phyloP scores from a whole-genome alignment of 1,140 invertebrate genomes.

The Magallana gigas region DNA sequence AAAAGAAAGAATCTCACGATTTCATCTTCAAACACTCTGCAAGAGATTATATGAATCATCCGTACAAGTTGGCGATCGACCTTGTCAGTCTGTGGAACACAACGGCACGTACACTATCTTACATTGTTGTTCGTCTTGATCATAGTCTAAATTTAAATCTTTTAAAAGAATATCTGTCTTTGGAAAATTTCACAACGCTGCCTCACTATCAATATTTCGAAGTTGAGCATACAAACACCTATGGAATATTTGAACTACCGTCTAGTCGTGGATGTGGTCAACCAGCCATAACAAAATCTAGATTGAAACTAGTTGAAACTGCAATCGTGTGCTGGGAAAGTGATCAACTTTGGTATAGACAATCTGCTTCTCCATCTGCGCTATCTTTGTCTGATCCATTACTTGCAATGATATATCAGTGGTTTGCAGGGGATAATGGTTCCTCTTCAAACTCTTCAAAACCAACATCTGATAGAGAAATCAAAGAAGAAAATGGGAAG shows the following conservation, averaged over 20 bases:
- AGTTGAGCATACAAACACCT: background rate
- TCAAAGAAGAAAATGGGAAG: background rate
- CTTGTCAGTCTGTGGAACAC: slow-evolving; percentile 48
- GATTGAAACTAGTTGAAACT: background rate
- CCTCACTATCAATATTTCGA: slow-evolving; percentile 44
- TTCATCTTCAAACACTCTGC: slow-evolving; percentile 1
- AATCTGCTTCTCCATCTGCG: background rate
- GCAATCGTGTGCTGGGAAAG: background rate
- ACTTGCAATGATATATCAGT: slow-evolving; percentile 11
- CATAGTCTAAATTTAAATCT: background rate
- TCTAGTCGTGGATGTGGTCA: slow-evolving; percentile 3
- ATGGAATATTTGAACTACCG: slow-evolving; percentile 28
- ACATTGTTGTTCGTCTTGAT: slow-evolving; percentile 24
- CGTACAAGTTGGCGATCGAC: slow-evolving; percentile 19
- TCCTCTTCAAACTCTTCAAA: background rate
- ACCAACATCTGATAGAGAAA: background rate
- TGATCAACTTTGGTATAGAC: slow-evolving; percentile 2
- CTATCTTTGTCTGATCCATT: slow-evolving; percentile 9
- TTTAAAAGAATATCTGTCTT: background rate
- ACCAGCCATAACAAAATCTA: slow-evolving; percentile 23
- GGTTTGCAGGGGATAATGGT: slow-evolving; percentile 11
- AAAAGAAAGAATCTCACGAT: slow-evolving; percentile 1
- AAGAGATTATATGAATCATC: background rate
- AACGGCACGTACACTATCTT: background rate
- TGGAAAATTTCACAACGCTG: slow-evolving; percentile 22